These are phyloP conservation scores for Hypotaenidia philippensis DNA, from an alignment of 2,797 vertebrate genomes.

Conservation along the genomic window DNA sequence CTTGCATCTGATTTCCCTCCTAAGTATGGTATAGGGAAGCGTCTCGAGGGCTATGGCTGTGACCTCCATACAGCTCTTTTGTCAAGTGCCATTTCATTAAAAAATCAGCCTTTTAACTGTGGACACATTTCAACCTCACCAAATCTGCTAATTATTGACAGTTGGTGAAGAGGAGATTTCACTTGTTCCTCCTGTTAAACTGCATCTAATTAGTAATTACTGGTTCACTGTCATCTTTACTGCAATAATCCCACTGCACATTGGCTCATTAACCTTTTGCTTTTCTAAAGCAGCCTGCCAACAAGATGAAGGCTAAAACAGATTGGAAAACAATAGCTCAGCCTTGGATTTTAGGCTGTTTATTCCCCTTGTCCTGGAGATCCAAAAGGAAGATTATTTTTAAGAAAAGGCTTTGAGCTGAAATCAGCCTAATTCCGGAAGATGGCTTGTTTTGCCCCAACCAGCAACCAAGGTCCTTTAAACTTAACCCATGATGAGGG, in stretches of 20 bases:
- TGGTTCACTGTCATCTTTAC: conserved; percentile 84
- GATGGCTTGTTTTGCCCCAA: not conserved
- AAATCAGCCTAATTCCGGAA: not conserved
- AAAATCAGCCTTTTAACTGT: conserved; percentile 84
- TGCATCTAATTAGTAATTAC: conserved; percentile 87
- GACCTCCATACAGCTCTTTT: conserved; percentile 53
- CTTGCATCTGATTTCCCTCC: conserved; percentile 72
- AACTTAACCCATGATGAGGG: not conserved
- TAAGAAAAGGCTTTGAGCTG: not conserved
- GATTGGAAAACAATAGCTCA: conserved; percentile 82
- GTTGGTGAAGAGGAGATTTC: conserved; percentile 89
- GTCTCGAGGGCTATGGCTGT: conserved; percentile 35
- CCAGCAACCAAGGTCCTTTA: not conserved
- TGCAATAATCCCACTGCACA: conserved; percentile 81
- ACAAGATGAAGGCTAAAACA: conserved; percentile 84
- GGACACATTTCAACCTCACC: conserved; percentile 86
- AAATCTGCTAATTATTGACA: conserved; percentile 90
- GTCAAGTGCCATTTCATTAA: conserved; percentile 66
- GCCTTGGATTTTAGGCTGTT: conserved; percentile 74
- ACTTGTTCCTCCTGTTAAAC: conserved; percentile 89
- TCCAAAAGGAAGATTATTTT: conserved; percentile 62
- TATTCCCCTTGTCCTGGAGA: conserved; percentile 75
- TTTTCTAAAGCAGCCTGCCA: conserved; percentile 85
- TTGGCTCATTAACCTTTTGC: conserved; percentile 88
- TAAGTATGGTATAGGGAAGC: conserved; percentile 62